These are phyloP conservation scores for Chrysochloris asiatica DNA, from an alignment of 2,113 vertebrate species.

Conservation along the genomic window DNA sequence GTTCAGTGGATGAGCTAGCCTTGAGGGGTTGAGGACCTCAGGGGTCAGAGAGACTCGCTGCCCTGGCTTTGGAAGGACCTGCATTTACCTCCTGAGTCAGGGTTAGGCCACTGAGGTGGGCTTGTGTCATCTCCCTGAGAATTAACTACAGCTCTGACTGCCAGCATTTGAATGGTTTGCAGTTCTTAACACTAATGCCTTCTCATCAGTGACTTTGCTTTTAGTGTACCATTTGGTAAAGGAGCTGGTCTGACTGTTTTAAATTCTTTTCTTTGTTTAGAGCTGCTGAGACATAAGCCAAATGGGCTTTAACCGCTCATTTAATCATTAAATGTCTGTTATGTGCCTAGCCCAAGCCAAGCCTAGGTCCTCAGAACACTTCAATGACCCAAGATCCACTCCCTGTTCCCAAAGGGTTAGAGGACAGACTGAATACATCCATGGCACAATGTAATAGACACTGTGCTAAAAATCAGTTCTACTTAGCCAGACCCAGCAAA, in stretches of 20 bases:
- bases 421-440: neutral
- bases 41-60: slow-evolving; percentile 8
- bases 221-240: neutral
- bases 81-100: neutral
- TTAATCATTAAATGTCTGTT: neutral
- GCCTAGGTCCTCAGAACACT: neutral
- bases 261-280: slow-evolving; percentile 20
- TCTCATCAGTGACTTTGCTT: slow-evolving; percentile 12
- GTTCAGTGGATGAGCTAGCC: neutral
- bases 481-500: neutral
- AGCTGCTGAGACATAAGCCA: slow-evolving; percentile 34
- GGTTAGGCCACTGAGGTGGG: neutral
- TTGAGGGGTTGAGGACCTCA: neutral
- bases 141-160: slow-evolving; percentile 18
- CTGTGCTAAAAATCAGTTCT: slow-evolving; percentile 11
- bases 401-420: neutral
- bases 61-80: slow-evolving; percentile 4
- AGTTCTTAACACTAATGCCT: neutral
- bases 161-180: neutral
- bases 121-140: neutral
- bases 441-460: neutral
- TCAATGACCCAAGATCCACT: neutral
- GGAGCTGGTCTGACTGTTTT: slow-evolving; percentile 3
- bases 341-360: neutral
- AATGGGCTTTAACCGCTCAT: slow-evolving; percentile 27